Base-by-base conservation (phyloP, 2,797 vertebrate species). In the Passerculus sandwichensis region DNA sequence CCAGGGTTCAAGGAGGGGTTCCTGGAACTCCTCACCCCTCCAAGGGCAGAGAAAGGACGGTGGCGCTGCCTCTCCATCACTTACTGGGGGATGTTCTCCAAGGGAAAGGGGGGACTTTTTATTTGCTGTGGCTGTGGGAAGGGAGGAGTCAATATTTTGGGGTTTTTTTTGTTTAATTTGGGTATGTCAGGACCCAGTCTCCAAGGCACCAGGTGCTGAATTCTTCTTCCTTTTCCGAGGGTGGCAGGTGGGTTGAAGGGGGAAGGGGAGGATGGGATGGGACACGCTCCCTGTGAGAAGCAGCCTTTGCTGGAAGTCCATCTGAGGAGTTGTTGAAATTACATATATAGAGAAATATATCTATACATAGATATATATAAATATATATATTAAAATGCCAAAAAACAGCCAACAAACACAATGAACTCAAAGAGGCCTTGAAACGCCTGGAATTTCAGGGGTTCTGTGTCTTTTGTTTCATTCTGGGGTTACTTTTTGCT, bases 361-460 rank as follows among this genome's bases (percentile, higher is more conserved):
- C 92, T 87, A 92, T 42, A 80, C 48, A 54, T 53, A 93, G 29
- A 94, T 86, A 94, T 76, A 95, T 47, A 59, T 11, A 77, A 93
- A 80, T 91, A 84, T 89, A 95, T 29, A 65, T 92, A 95, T 88
- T 60, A 74, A 45, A 96, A 97, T 95, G 88, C 96, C 96, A 96
- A 97, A 97, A 97, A 95, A 95, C 85, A 96, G 85, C 88, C 85
- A 94, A 88, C 85, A 0, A 79, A 74, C 80, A 93, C 88, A 64
- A 70, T 94, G 84, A 94, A 92, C 93, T 97, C 85, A 91, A 79
- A 93, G 93, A 94, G 93, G 92, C 96, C 94, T 97, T 95, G 84
- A 92, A 94, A 96, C 93, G 65, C 89, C 94, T 96, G 89, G 87
- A 81, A 88, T 88, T 95, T 95, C 91, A 86, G 94, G 92, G 85